Conservation (phyloP, 2,888 invertebrate species). For the Chrysomela aeneicollis region DNA sequence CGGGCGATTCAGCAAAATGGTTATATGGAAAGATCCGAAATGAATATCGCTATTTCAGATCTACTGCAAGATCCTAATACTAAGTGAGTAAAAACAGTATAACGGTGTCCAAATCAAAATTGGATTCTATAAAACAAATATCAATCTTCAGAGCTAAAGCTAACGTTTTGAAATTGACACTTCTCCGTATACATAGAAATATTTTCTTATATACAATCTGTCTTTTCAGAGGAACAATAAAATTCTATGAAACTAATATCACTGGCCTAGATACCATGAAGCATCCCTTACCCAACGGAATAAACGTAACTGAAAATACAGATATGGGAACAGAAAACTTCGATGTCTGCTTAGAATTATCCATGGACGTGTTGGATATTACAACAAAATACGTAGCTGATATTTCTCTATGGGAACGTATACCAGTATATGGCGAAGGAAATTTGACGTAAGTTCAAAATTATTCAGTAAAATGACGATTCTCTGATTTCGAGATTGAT, state of each 20-base stretch:
- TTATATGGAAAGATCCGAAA: background rate
- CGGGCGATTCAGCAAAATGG: background rate
- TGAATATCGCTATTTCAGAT: background rate
- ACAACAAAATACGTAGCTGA: conserved; percentile 3
- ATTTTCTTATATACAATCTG: background rate
- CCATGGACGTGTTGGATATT: background rate
- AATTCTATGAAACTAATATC: background rate
- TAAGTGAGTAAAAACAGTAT: conserved; percentile 11
- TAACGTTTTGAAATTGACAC: no score
- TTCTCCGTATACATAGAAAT: no score
- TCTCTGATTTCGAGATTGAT: no score
- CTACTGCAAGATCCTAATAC: background rate
- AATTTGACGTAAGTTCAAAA: conserved; percentile 11
- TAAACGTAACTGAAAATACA: background rate
- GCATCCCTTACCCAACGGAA: no score
- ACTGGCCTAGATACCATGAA: background rate
- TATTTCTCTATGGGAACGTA: background rate
- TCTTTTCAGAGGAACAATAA: conserved; percentile 5
- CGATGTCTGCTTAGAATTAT: conserved; percentile 9
- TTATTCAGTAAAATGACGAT: no score
- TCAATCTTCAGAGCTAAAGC: no score
- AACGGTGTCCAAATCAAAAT: no score
- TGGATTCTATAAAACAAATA: background rate
- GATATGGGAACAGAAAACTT: background rate
- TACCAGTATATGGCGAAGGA: conserved; percentile 20